A percentile compares a stretch with the other conserved stretches of the same genome.
Conservation (phyloP, 2,113 vertebrate species). For the Ancistrus triradiatus region DNA sequence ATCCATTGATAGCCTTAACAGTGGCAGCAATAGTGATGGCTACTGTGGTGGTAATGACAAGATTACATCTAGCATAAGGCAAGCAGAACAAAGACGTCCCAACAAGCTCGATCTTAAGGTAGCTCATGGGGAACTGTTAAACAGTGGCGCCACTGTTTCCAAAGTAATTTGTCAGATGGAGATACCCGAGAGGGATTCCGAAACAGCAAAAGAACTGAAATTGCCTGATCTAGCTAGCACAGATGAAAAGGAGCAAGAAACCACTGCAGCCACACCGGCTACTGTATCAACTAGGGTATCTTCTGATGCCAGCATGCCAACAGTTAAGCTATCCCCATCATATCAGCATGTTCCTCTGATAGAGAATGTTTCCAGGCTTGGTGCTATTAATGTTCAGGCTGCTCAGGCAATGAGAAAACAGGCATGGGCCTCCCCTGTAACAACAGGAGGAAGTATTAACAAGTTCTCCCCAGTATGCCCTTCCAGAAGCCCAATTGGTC, state of each 20-base stretch:
- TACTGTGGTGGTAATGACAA: slow-evolving; percentile 84
- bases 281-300: slow-evolving; percentile 66
- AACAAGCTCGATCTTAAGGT: slow-evolving; percentile 84
- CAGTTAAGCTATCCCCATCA: slow-evolving; percentile 88
- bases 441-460: slow-evolving; percentile 65
- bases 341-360: slow-evolving; percentile 86
- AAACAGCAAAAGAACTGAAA: slow-evolving; percentile 56
- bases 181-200: slow-evolving; percentile 66
- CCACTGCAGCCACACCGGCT: slow-evolving; percentile 58
- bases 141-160: slow-evolving; percentile 35
- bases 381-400: slow-evolving; percentile 62
- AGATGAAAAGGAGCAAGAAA: slow-evolving; percentile 66
- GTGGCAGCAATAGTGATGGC: slow-evolving; percentile 85
- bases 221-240: slow-evolving; percentile 50
- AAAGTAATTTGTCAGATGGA: slow-evolving; percentile 59
- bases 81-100: slow-evolving; percentile 75
- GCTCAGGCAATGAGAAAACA: slow-evolving; percentile 74
- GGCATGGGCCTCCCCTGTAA: slow-evolving; percentile 71
- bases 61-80: slow-evolving; percentile 67
- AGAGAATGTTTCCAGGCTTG: slow-evolving; percentile 66
- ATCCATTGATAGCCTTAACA: slow-evolving; percentile 92
- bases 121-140: slow-evolving; percentile 60
- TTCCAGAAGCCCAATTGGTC: slow-evolving; percentile 50
- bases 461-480: slow-evolving; percentile 75
- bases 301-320: slow-evolving; percentile 73